A percentile compares a stretch with the other conserved stretches of the same genome.
phyloP scores from a whole-genome alignment of 2,797 vertebrate species.

The Hydrocynus forskahlii region DNA sequence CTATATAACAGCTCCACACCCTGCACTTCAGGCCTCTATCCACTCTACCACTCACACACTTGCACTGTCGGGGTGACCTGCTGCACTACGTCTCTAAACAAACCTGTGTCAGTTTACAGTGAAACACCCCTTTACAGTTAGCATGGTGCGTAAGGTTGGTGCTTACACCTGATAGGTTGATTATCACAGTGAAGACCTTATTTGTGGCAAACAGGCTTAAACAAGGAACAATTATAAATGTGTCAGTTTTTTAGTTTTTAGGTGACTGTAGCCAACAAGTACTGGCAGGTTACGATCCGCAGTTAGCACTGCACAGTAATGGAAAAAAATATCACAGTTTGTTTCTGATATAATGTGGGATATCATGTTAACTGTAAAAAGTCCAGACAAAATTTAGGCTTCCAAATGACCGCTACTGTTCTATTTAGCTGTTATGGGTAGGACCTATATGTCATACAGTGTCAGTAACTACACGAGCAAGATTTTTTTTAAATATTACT shows the following conservation, averaged over 20 bases:
- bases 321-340: too few species aligned
- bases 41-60: neutral
- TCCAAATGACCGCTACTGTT: too few species aligned
- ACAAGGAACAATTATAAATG: neutral
- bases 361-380: too few species aligned
- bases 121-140: neutral
- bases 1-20: constrained; percentile 18
- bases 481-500: too few species aligned
- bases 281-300: too few species aligned
- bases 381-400: too few species aligned
- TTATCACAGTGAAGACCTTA: neutral
- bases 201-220: neutral
- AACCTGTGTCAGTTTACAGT: neutral
- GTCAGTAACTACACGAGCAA: too few species aligned
- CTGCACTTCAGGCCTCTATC: neutral
- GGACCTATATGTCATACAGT: too few species aligned
- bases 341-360: too few species aligned
- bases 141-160: neutral
- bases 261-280: neutral
- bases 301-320: too few species aligned
- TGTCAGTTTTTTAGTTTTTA: neutral
- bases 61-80: neutral
- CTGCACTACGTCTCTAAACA: neutral
- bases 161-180: neutral
- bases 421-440: too few species aligned